Evolutionary conservation across 2,113 vertebrate species (phyloP).

Genomic region (Chaenocephalus aceratus): DNA sequence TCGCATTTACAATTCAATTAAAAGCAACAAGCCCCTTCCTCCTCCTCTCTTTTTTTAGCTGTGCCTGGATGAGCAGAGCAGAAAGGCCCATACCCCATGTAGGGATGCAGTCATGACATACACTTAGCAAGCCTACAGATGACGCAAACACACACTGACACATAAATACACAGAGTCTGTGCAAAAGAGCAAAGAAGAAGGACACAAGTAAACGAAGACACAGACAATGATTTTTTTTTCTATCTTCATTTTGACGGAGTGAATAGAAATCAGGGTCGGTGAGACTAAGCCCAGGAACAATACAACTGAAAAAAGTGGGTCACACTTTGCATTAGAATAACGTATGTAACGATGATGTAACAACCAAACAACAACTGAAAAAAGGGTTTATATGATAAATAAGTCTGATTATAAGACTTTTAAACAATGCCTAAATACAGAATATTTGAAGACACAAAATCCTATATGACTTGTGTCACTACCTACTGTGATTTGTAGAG

Average conservation of each 20-base stretch:
- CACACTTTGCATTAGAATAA: constrained; percentile 82
- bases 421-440: neutral
- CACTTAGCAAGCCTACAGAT: constrained; percentile 64
- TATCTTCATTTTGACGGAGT: constrained; percentile 61
- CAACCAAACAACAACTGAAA: constrained; percentile 36
- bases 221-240: constrained; percentile 59
- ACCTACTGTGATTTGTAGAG: constrained; percentile 14
- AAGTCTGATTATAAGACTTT: constrained; percentile 25
- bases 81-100: constrained; percentile 74
- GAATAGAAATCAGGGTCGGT: constrained; percentile 70
- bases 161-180: constrained; percentile 69
- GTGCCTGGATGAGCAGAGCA: constrained; percentile 74
- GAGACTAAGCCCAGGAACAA: constrained; percentile 75
- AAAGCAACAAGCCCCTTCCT: constrained; percentile 80
- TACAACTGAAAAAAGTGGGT: constrained; percentile 74
- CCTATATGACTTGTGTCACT: neutral
- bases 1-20: constrained; percentile 90
- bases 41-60: constrained; percentile 51
- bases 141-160: constrained; percentile 76
- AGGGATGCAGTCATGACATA: constrained; percentile 75
- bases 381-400: constrained; percentile 32
- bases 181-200: constrained; percentile 56
- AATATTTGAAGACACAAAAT: neutral
- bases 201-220: constrained; percentile 40
- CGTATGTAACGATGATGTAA: constrained; percentile 75